A percentile compares a stretch with the other conserved stretches of the same genome.
These are phyloP conservation scores for Corvus moneduloides DNA, from an alignment of 2,113 vertebrate species.

Conservation along the genomic window DNA sequence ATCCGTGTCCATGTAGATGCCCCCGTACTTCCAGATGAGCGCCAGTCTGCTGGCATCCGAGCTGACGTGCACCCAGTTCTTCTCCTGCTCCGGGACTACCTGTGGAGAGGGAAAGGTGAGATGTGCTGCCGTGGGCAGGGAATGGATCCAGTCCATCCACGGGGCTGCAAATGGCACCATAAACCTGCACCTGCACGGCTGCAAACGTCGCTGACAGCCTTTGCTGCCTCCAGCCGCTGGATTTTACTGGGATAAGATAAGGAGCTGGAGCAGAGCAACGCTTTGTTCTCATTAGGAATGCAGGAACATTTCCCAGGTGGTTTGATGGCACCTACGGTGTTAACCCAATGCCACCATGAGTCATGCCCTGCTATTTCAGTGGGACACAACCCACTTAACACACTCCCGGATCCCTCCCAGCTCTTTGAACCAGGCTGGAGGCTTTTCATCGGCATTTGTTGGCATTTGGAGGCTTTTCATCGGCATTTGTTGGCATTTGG, in stretches of 20 bases:
- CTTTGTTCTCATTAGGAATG: background rate
- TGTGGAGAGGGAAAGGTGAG: background rate
- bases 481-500: background rate
- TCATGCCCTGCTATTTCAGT: background rate
- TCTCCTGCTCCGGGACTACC: slow-evolving; percentile 62
- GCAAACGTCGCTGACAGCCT: background rate
- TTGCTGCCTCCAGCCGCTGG: background rate
- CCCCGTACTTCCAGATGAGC: slow-evolving; percentile 77
- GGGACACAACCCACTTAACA: background rate
- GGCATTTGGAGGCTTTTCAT: background rate
- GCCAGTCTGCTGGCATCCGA: slow-evolving; percentile 76
- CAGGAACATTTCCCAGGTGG: background rate
- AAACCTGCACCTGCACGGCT: background rate
- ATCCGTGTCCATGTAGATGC: slow-evolving; percentile 80
- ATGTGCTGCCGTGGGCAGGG: rapidly evolving
- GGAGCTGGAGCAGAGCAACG: too few relatives aligned
- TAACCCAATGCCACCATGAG: background rate
- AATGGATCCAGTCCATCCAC: rapidly evolving
- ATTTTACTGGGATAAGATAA: background rate
- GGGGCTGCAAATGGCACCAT: background rate
- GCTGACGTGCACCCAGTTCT: slow-evolving; percentile 72
- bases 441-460: background rate
- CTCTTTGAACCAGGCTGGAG: background rate
- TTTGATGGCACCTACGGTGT: background rate
- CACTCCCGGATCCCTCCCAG: background rate